Evolutionary conservation across 2,113 vertebrate species (phyloP).

Genomic region (Mormyrus iriodes): DNA sequence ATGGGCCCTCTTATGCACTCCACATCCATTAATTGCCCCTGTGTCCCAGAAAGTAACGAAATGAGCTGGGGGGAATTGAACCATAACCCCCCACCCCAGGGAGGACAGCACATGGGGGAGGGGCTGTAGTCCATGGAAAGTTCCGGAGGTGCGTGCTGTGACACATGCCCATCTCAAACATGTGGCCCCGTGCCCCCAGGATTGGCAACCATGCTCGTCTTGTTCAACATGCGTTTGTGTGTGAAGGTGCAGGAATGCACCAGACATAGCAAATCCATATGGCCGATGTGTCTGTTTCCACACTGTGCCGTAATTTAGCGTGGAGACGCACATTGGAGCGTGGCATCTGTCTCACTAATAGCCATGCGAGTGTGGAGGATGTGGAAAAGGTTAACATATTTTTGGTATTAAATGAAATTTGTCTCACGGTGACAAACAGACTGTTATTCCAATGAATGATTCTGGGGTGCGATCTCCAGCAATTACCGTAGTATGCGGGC

Average conservation of each 20-base stretch:
- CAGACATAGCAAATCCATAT: background rate
- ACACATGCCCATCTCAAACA: background rate
- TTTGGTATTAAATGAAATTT: slow-evolving; percentile 5
- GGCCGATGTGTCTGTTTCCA: background rate
- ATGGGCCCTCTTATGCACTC: background rate
- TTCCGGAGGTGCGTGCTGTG: background rate
- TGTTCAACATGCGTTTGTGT: background rate
- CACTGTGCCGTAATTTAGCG: background rate
- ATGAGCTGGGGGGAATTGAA: background rate
- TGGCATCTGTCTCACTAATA: background rate
- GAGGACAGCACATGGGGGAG: background rate
- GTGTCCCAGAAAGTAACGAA: background rate
- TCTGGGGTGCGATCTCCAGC: background rate
- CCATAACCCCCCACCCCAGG: background rate
- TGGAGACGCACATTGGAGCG: background rate
- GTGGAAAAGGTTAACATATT: slow-evolving; percentile 1
- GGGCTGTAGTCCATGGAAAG: background rate
- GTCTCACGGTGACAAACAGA: slow-evolving; percentile 4
- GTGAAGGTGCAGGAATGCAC: background rate
- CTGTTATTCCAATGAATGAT: background rate
- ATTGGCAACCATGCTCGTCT: background rate
- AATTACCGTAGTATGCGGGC: background rate
- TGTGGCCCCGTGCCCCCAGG: background rate
- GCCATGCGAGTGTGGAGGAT: background rate
- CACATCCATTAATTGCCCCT: background rate